These are phyloP conservation scores for Venustoraphidia nigricollis DNA, from an alignment of 2,888 invertebrate genomes.

Conservation along the genomic window DNA sequence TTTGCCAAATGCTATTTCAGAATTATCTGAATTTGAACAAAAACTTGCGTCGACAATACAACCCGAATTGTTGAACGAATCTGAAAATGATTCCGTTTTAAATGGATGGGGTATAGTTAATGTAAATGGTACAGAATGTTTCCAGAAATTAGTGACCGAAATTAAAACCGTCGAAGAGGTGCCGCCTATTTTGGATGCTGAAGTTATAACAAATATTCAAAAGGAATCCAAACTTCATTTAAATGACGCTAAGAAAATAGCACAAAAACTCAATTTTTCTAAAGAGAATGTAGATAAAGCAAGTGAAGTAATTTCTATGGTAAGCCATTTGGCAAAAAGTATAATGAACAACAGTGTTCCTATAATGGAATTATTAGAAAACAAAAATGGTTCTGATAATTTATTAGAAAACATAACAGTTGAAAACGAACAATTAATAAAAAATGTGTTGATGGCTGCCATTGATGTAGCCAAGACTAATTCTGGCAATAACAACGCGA, in stretches of 20 bases:
- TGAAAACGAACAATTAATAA: not conserved
- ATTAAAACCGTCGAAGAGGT: not conserved
- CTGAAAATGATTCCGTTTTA: no score
- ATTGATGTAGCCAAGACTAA: not conserved
- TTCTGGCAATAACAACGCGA: no score
- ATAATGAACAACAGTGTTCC: not conserved
- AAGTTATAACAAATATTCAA: not conserved
- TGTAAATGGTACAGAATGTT: constrained; percentile 2
- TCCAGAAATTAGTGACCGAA: not conserved
- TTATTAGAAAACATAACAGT: not conserved
- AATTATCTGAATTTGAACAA: no score
- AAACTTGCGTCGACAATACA: no score
- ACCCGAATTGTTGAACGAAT: no score
- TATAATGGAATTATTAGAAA: no score
- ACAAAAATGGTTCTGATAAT: no score
- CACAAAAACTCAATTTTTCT: constrained; percentile 7
- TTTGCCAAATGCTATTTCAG: no score
- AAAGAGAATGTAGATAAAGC: constrained; percentile 9
- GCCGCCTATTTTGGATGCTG: not conserved
- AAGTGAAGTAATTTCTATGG: constrained; percentile 1
- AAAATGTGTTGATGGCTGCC: not conserved
- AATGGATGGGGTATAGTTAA: not conserved
- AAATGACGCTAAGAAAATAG: constrained; percentile 12
- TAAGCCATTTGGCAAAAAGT: constrained; percentile 1
- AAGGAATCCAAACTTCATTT: constrained; percentile 13